Percentiles rank a stretch among this genome's conserved stretches.
Conservation (phyloP, 2,797 vertebrate genomes). For the Catharus ustulatus region DNA sequence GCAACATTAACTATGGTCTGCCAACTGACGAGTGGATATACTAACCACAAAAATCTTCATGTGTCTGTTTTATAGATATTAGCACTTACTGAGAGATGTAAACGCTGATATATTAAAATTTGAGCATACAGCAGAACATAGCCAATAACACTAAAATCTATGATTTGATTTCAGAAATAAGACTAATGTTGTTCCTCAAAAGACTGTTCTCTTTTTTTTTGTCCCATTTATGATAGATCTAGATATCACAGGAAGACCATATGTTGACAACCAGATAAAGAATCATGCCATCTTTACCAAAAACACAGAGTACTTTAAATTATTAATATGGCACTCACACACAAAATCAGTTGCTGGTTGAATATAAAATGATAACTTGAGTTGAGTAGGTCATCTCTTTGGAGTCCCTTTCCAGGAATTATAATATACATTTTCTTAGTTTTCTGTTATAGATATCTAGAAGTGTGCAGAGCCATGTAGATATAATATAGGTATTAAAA, state of each 20-base stretch:
- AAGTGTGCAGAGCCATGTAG: neutral
- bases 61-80: neutral
- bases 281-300: neutral
- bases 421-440: neutral
- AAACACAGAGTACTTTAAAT: neutral
- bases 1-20: neutral
- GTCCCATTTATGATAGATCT: neutral
- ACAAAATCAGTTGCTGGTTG: fast-evolving
- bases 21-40: neutral
- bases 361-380: neutral
- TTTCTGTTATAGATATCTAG: neutral
- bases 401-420: neutral
- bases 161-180: neutral
- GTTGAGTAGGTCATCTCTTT: neutral
- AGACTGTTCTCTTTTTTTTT: neutral
- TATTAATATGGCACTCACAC: neutral
- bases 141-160: neutral
- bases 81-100: neutral
- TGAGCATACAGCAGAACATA: neutral
- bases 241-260: neutral
- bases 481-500: neutral
- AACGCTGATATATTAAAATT: neutral
- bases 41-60: neutral
- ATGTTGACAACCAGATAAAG: neutral
- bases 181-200: neutral